Conservation (phyloP, 92 coral and sea anemone species). For the Desmophyllum pertusum region DNA sequence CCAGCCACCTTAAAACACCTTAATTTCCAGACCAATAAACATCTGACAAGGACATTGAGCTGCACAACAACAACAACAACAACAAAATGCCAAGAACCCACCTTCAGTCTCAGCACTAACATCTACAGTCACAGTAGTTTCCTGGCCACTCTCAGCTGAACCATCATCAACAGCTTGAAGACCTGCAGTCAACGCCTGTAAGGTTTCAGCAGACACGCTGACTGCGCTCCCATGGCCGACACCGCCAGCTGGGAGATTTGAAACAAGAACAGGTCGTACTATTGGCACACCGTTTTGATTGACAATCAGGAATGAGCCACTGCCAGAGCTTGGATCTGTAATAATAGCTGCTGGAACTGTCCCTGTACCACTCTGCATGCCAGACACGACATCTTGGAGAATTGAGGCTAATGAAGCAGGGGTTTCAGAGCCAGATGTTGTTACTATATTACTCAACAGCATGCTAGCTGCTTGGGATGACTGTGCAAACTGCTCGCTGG, state of each 20-base stretch:
- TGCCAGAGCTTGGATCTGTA: slow-evolving; percentile 91
- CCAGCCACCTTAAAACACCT: no score
- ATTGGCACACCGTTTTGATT: slow-evolving; percentile 98
- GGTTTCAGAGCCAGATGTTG: slow-evolving; percentile 73
- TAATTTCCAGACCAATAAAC: neutral
- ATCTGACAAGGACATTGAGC: no score
- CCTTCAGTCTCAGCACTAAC: slow-evolving; percentile 64
- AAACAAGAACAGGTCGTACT: slow-evolving; percentile 91
- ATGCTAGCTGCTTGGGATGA: slow-evolving; percentile 60
- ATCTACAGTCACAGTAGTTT: slow-evolving; percentile 78
- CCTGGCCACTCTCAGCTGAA: slow-evolving; percentile 71
- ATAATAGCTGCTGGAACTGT: slow-evolving; percentile 95
- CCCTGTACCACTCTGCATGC: slow-evolving; percentile 92
- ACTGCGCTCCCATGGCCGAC: slow-evolving; percentile 59
- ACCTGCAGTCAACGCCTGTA: slow-evolving; percentile 92
- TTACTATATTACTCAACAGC: slow-evolving; percentile 69
- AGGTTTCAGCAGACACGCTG: slow-evolving; percentile 69
- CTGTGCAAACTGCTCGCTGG: slow-evolving; percentile 71
- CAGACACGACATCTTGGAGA: slow-evolving; percentile 99
- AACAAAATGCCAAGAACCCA: neutral
- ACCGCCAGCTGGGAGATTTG: slow-evolving; percentile 79
- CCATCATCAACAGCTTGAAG: slow-evolving; percentile 79
- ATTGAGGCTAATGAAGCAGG: slow-evolving; percentile 93
- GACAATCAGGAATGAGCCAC: slow-evolving; percentile 95
- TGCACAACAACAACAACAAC: neutral